Evolutionary conservation across 2,888 invertebrate genomes (phyloP).

Genomic region (Thysanoteuthis rhombus): DNA sequence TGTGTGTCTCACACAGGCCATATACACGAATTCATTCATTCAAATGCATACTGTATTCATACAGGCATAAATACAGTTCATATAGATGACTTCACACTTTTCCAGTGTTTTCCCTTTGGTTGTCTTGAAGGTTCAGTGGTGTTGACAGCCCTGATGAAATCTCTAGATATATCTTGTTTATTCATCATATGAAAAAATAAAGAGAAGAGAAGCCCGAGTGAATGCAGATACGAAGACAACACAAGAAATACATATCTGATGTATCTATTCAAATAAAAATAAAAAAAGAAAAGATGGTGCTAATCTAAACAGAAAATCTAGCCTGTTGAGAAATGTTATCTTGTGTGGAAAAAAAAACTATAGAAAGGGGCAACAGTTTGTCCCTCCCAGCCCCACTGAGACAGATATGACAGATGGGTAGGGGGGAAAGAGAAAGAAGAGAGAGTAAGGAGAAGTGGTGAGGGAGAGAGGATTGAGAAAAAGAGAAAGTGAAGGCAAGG

Average conservation of each 20-base stretch:
- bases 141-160: not conserved
- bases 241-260: not conserved
- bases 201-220: not conserved
- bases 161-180: not conserved
- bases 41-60: not conserved
- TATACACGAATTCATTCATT: not conserved
- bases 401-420: not conserved
- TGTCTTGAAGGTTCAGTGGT: not conserved
- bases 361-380: not conserved
- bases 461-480: not conserved
- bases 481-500: not conserved
- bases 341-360: not conserved
- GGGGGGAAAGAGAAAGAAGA: not conserved
- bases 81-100: not conserved
- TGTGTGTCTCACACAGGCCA: not conserved
- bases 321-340: constrained; percentile 12
- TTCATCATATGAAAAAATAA: not conserved
- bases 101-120: not conserved
- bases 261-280: not conserved
- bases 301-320: not conserved
- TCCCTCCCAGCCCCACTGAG: too few species aligned
- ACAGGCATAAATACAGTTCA: not conserved
- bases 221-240: not conserved
- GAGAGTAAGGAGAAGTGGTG: not conserved
- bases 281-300: not conserved